A percentile compares a stretch with the other conserved stretches of the same genome.
Conservation (phyloP, 2,888 invertebrate species). For the Leptopilina myrica region DNA sequence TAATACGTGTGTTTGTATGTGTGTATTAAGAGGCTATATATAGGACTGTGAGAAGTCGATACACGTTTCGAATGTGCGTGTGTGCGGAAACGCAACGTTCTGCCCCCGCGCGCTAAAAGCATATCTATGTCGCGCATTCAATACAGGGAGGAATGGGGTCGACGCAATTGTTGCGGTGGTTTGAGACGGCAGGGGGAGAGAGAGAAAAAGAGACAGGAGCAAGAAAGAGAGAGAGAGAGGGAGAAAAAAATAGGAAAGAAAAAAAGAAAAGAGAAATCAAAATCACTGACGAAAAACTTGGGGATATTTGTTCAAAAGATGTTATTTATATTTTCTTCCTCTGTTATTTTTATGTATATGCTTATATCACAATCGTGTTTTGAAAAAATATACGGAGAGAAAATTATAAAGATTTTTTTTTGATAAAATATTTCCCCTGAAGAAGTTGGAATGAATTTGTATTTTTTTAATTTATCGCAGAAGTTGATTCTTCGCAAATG, state of each 20-base stretch:
- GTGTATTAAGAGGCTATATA: constrained; percentile 47
- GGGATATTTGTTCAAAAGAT: constrained; percentile 8
- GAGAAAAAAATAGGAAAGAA: constrained; percentile 20
- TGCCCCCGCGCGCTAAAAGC: constrained; percentile 74
- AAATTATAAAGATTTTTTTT: too few species aligned
- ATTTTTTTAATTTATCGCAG: too few species aligned
- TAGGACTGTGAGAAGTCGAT: constrained; percentile 46
- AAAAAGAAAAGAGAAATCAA: constrained; percentile 25
- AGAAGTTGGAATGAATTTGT: too few species aligned
- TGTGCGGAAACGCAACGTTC: constrained; percentile 69
- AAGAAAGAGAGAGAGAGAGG: not conserved
- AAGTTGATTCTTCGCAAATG: too few species aligned
- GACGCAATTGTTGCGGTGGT: constrained; percentile 40
- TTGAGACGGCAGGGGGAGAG: constrained; percentile 51
- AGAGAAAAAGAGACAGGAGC: constrained; percentile 38
- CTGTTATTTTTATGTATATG: too few species aligned
- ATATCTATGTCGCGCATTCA: constrained; percentile 74
- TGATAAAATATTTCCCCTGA: too few species aligned
- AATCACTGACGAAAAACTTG: constrained; percentile 32
- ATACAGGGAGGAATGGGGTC: constrained; percentile 56
- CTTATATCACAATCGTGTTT: too few species aligned
- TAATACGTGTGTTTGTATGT: constrained; percentile 40
- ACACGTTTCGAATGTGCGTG: constrained; percentile 53
- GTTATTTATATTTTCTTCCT: not conserved
- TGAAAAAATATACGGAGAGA: too few species aligned